These are phyloP conservation scores for Koerneria pararmatus DNA, from an alignment of 2,888 invertebrate genomes.

Conservation along the genomic window DNA sequence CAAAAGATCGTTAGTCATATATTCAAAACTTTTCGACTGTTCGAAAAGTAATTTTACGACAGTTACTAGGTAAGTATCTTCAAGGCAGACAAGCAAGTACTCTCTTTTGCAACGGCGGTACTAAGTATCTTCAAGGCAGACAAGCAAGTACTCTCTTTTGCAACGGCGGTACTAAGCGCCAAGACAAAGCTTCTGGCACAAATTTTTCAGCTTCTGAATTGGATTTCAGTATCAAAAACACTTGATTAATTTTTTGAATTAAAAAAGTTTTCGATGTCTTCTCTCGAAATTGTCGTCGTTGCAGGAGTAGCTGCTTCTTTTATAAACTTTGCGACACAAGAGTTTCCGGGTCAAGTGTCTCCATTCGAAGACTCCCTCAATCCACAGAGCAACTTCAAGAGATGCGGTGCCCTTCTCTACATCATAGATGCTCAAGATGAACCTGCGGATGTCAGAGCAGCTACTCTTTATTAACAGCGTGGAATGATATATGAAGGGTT, in stretches of 20 bases:
- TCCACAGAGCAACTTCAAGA: constrained; percentile 90
- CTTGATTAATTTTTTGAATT: too few relatives aligned
- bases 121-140: too few relatives aligned
- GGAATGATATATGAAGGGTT: neutral
- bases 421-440: constrained; percentile 81
- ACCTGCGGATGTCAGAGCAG: constrained; percentile 23
- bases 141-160: too few relatives aligned
- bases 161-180: too few relatives aligned
- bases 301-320: constrained; percentile 89
- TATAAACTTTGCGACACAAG: constrained; percentile 99
- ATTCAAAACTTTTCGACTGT: neutral
- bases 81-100: too few relatives aligned
- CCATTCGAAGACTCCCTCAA: constrained; percentile 94
- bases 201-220: too few relatives aligned
- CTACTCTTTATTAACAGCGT: neutral
- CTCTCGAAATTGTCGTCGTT: constrained; percentile 41
- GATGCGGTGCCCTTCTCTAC: constrained; percentile 94
- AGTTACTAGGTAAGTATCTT: too few relatives aligned
- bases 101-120: too few relatives aligned
- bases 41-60: too few relatives aligned
- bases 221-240: too few relatives aligned
- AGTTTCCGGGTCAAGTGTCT: constrained; percentile 94
- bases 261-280: too few relatives aligned
- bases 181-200: too few relatives aligned
- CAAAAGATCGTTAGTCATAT: constrained; percentile 74